These are phyloP conservation scores for Drosophila ercepeae DNA, from an alignment of 1,140 invertebrate genomes.

Conservation along the genomic window DNA sequence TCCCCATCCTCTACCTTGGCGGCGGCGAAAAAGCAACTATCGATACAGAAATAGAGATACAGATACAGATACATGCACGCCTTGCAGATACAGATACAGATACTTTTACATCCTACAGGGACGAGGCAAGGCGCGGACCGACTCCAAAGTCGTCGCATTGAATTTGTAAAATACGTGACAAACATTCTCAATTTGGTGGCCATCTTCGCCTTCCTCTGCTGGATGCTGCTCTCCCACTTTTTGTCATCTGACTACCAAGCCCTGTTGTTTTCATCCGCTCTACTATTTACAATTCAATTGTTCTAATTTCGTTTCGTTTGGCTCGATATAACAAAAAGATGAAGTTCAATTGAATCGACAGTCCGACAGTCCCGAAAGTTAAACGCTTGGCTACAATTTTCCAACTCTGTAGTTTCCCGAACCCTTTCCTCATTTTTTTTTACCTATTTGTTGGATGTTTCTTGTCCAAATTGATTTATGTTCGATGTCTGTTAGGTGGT, in stretches of 20 bases:
- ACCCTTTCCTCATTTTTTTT: background rate
- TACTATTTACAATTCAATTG: conserved; percentile 81
- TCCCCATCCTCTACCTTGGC: background rate
- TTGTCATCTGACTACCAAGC: conserved; percentile 14
- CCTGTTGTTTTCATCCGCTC: conserved; percentile 39
- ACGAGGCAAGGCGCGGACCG: conserved; percentile 15
- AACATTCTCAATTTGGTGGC: conserved; percentile 76
- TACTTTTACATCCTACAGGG: conserved; percentile 37
- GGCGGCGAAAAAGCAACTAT: conserved; percentile 33
- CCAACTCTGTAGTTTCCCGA: background rate
- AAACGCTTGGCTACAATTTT: conserved; percentile 61
- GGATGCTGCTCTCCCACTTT: conserved; percentile 4
- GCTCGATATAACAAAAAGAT: conserved; percentile 44
- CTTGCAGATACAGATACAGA: conserved; percentile 14
- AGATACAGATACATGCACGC: conserved; percentile 38
- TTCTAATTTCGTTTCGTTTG: conserved; percentile 72
- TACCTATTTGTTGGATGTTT: conserved; percentile 34
- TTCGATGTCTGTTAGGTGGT: conserved; percentile 28
- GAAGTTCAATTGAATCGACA: conserved; percentile 79
- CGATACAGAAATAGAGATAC: conserved; percentile 15
- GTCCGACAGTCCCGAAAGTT: conserved; percentile 74
- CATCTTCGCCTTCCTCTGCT: conserved; percentile 7
- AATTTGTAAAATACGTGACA: conserved; percentile 83
- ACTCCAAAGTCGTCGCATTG: conserved; percentile 61
- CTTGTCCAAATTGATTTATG: conserved; percentile 76